phyloP scores from a whole-genome alignment of 2,113 vertebrate species.

The Cephalopholis sonnerati region DNA sequence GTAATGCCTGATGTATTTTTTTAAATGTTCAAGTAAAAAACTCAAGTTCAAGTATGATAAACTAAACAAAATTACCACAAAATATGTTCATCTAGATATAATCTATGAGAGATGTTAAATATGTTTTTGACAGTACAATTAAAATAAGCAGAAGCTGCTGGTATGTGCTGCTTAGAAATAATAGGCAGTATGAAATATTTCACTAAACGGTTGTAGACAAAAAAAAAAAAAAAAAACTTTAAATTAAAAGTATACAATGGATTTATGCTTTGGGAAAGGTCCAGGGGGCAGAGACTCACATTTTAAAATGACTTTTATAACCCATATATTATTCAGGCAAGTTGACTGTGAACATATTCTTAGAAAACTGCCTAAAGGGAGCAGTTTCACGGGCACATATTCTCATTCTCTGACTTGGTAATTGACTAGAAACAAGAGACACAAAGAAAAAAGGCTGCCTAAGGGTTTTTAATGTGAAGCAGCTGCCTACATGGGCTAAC shows the following conservation, averaged over 20 bases:
- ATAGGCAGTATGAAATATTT: slow-evolving; percentile 28
- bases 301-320: slow-evolving; percentile 4
- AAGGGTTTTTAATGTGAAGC: slow-evolving; percentile 2
- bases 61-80: not conserved
- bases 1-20: slow-evolving; percentile 14
- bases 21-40: slow-evolving; percentile 12
- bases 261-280: not conserved
- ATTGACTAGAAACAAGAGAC: slow-evolving; percentile 11
- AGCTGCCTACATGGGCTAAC: not conserved
- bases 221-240: slow-evolving; percentile 23
- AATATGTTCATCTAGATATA: slow-evolving; percentile 9
- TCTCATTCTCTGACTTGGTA: not conserved
- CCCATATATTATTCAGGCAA: not conserved
- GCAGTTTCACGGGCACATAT: not conserved
- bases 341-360: not conserved
- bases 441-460: not conserved
- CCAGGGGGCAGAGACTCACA: not conserved
- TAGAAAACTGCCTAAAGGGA: not conserved
- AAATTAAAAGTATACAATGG: slow-evolving; percentile 7
- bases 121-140: not conserved
- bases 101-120: not conserved
- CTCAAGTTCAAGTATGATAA: not conserved
- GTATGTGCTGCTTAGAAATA: not conserved
- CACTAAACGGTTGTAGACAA: slow-evolving; percentile 22
- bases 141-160: not conserved